Percentiles rank a stretch among this genome's conserved stretches.
Conservation (phyloP, 2,797 vertebrate genomes). For the Cetoscarus ocellatus region DNA sequence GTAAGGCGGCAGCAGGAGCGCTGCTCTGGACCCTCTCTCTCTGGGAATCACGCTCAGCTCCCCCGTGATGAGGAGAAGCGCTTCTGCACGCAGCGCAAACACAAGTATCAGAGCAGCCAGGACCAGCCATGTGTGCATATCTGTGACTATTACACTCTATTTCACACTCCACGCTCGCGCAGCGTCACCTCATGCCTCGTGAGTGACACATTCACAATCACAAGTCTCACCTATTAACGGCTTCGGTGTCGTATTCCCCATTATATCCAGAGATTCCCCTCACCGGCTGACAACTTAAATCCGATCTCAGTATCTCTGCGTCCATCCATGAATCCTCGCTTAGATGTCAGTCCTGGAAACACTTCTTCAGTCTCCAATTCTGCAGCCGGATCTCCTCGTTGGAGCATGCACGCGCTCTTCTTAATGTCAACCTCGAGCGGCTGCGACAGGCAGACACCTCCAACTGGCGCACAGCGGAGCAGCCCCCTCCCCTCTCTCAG, state of each 20-base stretch:
- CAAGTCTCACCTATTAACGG: slow-evolving; percentile 84
- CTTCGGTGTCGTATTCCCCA: slow-evolving; percentile 88
- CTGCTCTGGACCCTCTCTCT: slow-evolving; percentile 41
- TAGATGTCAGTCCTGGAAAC: slow-evolving; percentile 32
- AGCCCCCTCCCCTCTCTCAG: slow-evolving; percentile 77
- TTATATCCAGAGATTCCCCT: slow-evolving; percentile 78
- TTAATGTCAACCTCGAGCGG: slow-evolving; percentile 71
- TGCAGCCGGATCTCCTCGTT: slow-evolving; percentile 50
- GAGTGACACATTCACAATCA: slow-evolving; percentile 10
- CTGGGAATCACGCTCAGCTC: slow-evolving; percentile 65
- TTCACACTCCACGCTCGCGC: slow-evolving; percentile 4
- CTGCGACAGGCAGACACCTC: slow-evolving; percentile 78
- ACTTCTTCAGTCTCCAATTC: slow-evolving; percentile 28
- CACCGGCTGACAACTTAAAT: slow-evolving; percentile 81
- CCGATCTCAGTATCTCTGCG: slow-evolving; percentile 60
- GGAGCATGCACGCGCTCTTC: slow-evolving; percentile 72
- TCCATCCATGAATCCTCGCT: slow-evolving; percentile 79
- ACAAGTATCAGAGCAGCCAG: slow-evolving; percentile 40
- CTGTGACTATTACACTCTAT: not conserved
- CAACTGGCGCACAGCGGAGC: slow-evolving; percentile 78
- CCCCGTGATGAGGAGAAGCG: slow-evolving; percentile 71
- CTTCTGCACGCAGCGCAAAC: slow-evolving; percentile 43
- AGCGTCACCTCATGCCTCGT: not conserved
- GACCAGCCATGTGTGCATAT: slow-evolving; percentile 47
- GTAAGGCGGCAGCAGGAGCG: slow-evolving; percentile 32